Evolutionary conservation across 2,888 invertebrate genomes (phyloP).

Genomic region (Podabrus alpinus): DNA sequence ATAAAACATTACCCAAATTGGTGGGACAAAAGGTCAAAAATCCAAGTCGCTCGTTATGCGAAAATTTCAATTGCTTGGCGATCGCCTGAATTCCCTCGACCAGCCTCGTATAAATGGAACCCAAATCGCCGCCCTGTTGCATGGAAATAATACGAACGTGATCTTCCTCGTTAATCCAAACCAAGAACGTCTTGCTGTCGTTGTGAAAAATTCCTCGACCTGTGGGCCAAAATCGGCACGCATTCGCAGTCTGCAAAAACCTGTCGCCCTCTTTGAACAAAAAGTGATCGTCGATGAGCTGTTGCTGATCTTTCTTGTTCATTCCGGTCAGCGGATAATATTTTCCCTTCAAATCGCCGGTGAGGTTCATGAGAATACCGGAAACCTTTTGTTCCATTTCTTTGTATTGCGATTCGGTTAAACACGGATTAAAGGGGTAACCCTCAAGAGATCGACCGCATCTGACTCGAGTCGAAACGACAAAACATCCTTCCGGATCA

Average conservation of each 20-base stretch:
- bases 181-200: slow-evolving; percentile 91
- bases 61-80: slow-evolving; percentile 60
- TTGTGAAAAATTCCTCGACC: slow-evolving; percentile 95
- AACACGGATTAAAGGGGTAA: slow-evolving; percentile 71
- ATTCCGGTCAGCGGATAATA: slow-evolving; percentile 92
- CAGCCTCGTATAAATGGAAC: slow-evolving; percentile 67
- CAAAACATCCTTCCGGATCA: slow-evolving; percentile 63
- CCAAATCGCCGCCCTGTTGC: slow-evolving; percentile 92
- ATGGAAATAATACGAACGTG: slow-evolving; percentile 96
- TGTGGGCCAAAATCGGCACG: slow-evolving; percentile 93
- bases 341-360: slow-evolving; percentile 82
- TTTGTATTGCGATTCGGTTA: slow-evolving; percentile 65
- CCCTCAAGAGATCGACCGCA: slow-evolving; percentile 66
- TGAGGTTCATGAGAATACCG: slow-evolving; percentile 44
- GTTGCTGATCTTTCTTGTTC: slow-evolving; percentile 90
- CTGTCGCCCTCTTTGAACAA: slow-evolving; percentile 95
- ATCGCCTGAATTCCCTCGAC: slow-evolving; percentile 59
- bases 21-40: slow-evolving; percentile 76
- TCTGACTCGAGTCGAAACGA: slow-evolving; percentile 70
- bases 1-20: slow-evolving; percentile 69
- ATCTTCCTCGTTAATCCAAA: slow-evolving; percentile 98
- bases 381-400: slow-evolving; percentile 63
- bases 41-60: slow-evolving; percentile 65
- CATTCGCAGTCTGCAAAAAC: slow-evolving; percentile 86
- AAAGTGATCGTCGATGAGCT: slow-evolving; percentile 96